Base-by-base conservation (phyloP, 1,140 invertebrate genomes). In the Hydropsyche tenuis region DNA sequence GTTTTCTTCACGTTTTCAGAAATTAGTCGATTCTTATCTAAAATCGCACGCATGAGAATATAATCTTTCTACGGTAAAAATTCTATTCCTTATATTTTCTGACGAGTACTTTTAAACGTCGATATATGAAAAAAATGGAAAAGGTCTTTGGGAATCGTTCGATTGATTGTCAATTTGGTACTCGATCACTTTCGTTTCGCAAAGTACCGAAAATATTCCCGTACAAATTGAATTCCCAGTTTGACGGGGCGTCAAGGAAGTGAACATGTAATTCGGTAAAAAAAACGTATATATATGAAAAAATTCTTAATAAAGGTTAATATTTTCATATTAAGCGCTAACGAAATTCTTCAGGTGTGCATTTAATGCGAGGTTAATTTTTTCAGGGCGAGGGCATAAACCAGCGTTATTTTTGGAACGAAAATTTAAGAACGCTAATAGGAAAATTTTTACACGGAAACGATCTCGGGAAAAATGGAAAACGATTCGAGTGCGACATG, bases 401-500 rank as follows among this genome's bases (percentile, higher is more conserved):
- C 30, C 3, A 3, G 30, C 3, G 30, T 37, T 37, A 37, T 37
- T 37, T 37, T 37, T 9, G 30, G 30, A 37, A 9, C 30, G 30
- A 37, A 37, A 37, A 37, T 37, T 37, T 37, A 37, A 37, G 30
- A 37, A 4, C 9, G 30, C 30, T 27, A 60, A 60, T 60, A 60
- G 2, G 23, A 25, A 60, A 27, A 25, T 60, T 60, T 25, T 23
- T 20, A 60, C 22, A 25, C 18, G 14, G 9, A 53, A 53, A 53
- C 48, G 56, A 25, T 60, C 12, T 3, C 7, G 22, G 22, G 23
- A 60, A 60, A 60, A 60, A 60, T 27, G 56, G 56, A 14, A 60
- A 60, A 60, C 23, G 56, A 60, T 60, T 60, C 22, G 18, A 23
- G 22, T 22, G 56, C 56, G 56, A 60, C 56, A 60, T 60, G 56